A percentile compares a stretch with the other conserved stretches of the same genome.
phyloP scores from a whole-genome alignment of 2,113 vertebrate species.

The Colistium nudipinnis region DNA sequence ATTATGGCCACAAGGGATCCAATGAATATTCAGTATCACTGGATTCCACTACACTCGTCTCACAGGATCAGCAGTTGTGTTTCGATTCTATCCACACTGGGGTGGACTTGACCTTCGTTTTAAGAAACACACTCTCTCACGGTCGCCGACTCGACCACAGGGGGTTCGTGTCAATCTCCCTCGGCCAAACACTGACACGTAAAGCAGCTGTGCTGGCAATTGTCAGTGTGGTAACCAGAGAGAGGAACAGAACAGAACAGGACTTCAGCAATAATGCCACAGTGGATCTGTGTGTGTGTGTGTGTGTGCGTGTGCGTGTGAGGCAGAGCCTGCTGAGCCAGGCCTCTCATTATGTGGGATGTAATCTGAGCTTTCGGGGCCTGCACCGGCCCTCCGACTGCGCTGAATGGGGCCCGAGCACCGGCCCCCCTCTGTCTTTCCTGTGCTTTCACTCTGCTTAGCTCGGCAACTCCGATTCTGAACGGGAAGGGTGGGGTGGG shows the following conservation, averaged over 20 bases:
- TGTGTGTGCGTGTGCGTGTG: conserved; percentile 22
- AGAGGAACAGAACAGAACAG: conserved; percentile 67
- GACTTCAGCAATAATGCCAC: conserved; percentile 72
- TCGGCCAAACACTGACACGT: conserved; percentile 41
- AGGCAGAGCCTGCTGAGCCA: conserved; percentile 78
- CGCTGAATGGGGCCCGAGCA: conserved; percentile 69
- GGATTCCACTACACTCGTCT: too few species aligned
- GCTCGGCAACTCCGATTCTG: conserved; percentile 79
- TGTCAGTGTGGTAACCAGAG: conserved; percentile 60
- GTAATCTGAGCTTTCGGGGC: conserved; percentile 80
- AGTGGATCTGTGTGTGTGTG: conserved; percentile 38
- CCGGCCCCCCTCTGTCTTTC: conserved; percentile 71
- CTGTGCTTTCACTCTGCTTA: conserved; percentile 81
- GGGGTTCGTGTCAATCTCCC: conserved; percentile 31
- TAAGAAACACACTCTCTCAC: not conserved
- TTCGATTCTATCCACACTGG: conserved; percentile 9
- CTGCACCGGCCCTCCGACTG: conserved; percentile 62
- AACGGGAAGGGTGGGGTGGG: conserved; percentile 53
- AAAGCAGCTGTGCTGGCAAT: conserved; percentile 72
- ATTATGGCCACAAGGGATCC: too few species aligned
- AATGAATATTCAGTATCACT: too few species aligned
- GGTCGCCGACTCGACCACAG: not conserved
- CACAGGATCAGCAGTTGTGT: conserved; percentile 15
- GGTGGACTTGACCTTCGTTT: not conserved
- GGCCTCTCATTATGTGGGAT: conserved; percentile 79